Conservation (phyloP, 2,888 invertebrate genomes). For the Drosophila quasianomalipes region DNA sequence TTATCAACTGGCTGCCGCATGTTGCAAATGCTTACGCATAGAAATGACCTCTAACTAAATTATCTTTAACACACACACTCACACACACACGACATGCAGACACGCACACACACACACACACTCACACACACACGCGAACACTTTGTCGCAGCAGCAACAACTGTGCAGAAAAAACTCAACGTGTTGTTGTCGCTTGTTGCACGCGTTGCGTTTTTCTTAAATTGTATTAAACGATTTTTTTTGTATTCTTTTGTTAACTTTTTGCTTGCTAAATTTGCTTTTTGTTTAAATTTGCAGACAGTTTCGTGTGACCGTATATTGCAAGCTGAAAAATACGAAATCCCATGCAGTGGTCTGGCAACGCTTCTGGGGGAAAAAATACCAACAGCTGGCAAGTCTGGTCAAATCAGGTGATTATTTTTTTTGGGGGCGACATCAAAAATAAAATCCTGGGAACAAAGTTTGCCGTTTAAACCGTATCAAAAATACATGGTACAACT, state of each 20-base stretch:
- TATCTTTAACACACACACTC: constrained; percentile 49
- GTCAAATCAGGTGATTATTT: not conserved
- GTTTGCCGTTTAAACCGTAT: constrained; percentile 49
- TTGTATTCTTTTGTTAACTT: constrained; percentile 28
- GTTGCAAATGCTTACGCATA: constrained; percentile 69
- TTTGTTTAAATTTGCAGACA: constrained; percentile 76
- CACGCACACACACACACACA: constrained; percentile 21
- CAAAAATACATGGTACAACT: constrained; percentile 38
- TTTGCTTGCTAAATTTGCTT: constrained; percentile 56
- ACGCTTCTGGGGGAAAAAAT: constrained; percentile 7
- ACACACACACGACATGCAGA: constrained; percentile 18
- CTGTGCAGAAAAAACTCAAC: constrained; percentile 14
- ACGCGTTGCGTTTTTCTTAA: constrained; percentile 42
- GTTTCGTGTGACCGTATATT: constrained; percentile 50
- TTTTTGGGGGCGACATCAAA: constrained; percentile 5
- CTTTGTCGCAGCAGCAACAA: constrained; percentile 55
- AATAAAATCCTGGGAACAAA: constrained; percentile 36
- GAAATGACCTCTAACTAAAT: constrained; percentile 65
- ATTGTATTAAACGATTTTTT: constrained; percentile 20
- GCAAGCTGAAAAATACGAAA: constrained; percentile 9
- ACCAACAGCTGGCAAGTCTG: constrained; percentile 24
- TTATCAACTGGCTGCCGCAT: constrained; percentile 67
- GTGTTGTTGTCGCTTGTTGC: constrained; percentile 27
- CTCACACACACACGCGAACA: constrained; percentile 32
- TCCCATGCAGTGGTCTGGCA: constrained; percentile 32